Base-by-base conservation (phyloP, 2,797 vertebrate genomes). In the Morelia viridis region DNA sequence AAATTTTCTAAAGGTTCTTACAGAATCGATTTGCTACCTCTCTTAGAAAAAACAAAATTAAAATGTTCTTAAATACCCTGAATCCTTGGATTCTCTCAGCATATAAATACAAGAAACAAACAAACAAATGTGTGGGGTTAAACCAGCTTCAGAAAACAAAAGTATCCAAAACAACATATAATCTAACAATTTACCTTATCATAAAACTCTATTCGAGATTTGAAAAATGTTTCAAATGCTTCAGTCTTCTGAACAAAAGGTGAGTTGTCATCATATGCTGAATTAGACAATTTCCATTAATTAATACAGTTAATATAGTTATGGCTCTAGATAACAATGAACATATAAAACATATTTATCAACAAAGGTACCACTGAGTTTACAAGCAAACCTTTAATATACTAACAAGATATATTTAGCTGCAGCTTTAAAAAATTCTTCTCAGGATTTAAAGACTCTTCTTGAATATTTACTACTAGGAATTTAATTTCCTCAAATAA, bases 171-270 rank as follows among this genome's bases (percentile, higher is more conserved):
- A 50, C n/a, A 41, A 62, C 22, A 35, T 85, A 53, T 85, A n/a
- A 31, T n/a, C 85, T 65, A 65, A 17, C 62, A 64, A 56, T 26
- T 94, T 97, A 99, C 99, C 98, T 99, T 99, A 94, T 99, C 98
- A 95, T 99, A 99, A 76, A 99, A 97, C 50, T 99, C 97, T 96
- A 99, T 99, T 93, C 94, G 98, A 26, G 97, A 97, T 53, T 96
- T 96, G 93, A 99, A 99, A 95, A 99, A 99, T 61, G 98, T 98
- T 92, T 99, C 99, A 98, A 99, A 99, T 50, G 98, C 98, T 97
- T 98, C 98, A 95, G 98, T 98, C 97, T 99, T 99, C 97, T 97
- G 97, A 94, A 99, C 97, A 94, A 97, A 98, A 56, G 98, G 98
- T 56, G 98, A 98, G 90, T 95, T 98, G 94, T 98, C 95, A 64